Evolutionary conservation across 2,113 vertebrate genomes (phyloP).

Genomic region (Pelmatolapia mariae): DNA sequence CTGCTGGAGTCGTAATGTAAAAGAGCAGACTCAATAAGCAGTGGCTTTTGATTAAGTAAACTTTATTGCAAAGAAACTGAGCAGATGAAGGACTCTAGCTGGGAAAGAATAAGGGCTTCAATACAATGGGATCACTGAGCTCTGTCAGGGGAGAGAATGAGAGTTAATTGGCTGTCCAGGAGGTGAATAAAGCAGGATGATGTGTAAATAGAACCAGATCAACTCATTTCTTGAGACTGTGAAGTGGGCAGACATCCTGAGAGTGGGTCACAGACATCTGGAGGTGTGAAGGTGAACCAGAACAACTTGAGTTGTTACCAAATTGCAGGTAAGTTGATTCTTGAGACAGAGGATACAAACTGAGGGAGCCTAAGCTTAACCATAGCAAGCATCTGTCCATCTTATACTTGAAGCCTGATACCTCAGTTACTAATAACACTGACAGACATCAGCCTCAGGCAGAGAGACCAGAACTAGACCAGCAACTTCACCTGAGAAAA

Average conservation of each 20-base stretch:
- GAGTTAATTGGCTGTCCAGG: background rate
- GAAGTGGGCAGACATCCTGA: background rate
- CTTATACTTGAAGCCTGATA: background rate
- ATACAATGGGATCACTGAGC: background rate
- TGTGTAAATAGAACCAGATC: background rate
- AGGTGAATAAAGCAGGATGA: background rate
- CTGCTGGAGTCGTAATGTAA: background rate
- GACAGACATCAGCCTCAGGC: background rate
- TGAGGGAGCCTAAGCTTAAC: background rate
- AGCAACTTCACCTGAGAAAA: background rate
- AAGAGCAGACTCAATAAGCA: background rate
- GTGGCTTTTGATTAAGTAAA: background rate
- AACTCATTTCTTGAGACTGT: background rate
- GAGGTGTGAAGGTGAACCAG: background rate
- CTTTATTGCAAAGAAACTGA: background rate
- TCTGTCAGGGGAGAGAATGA: background rate
- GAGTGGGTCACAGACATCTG: background rate
- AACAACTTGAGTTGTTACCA: background rate
- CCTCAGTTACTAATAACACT: background rate
- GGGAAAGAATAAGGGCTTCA: background rate
- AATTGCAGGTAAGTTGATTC: background rate
- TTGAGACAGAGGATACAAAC: background rate
- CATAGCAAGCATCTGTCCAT: background rate
- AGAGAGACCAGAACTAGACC: background rate
- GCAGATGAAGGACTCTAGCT: background rate